A percentile compares a stretch with the other conserved stretches of the same genome.
These are phyloP conservation scores for Chloropsis cyanopogon DNA, from an alignment of 2,113 vertebrate genomes.

Conservation along the genomic window DNA sequence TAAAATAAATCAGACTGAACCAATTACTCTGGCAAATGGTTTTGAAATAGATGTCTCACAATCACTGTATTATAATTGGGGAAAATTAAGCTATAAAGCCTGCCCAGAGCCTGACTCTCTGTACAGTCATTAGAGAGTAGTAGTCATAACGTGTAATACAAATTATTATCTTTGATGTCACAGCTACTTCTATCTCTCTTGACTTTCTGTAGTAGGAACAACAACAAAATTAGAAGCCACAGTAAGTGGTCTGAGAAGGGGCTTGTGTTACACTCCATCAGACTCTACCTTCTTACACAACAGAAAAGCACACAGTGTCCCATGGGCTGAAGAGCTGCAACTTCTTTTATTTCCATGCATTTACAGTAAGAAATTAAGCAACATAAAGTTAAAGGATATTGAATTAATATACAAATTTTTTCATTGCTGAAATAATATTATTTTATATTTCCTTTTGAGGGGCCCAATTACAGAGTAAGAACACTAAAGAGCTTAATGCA, in stretches of 20 bases:
- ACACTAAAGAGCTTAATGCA: background rate
- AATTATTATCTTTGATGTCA: conserved; percentile 17
- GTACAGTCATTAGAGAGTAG: background rate
- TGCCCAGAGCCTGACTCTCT: background rate
- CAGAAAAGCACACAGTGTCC: background rate
- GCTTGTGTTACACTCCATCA: background rate
- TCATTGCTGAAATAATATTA: background rate
- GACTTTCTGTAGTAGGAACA: background rate
- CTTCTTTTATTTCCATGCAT: background rate
- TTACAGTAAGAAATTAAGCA: background rate
- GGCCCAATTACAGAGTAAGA: background rate
- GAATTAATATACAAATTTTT: background rate
- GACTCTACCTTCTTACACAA: background rate
- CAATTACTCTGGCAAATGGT: background rate
- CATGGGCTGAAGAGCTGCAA: background rate
- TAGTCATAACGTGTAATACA: background rate
- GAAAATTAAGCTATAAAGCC: background rate
- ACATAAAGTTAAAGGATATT: background rate
- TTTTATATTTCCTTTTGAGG: background rate
- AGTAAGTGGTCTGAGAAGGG: background rate
- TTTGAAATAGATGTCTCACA: conserved; percentile 12
- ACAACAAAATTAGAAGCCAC: background rate
- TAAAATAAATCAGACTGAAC: background rate
- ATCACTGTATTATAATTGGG: background rate
- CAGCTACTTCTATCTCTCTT: background rate